phyloP scores from a whole-genome alignment of 2,113 vertebrate species.

The Orcinus orca region DNA sequence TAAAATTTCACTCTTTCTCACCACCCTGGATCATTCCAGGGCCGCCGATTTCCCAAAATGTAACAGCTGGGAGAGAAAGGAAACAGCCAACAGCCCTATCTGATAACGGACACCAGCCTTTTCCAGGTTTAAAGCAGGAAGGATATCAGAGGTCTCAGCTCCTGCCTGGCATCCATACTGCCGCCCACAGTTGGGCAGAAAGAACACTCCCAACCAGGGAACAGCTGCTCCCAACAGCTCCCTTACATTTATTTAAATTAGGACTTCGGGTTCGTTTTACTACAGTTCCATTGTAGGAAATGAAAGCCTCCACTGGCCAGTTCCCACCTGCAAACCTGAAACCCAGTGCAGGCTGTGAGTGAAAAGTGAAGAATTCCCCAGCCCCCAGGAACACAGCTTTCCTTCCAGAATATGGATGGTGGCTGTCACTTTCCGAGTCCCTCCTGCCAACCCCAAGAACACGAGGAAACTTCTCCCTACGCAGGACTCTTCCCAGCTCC shows the following conservation, averaged over 20 bases:
- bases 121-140: background rate
- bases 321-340: background rate
- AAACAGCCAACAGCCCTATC: background rate
- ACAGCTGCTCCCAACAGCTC: background rate
- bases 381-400: background rate
- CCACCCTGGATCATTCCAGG: background rate
- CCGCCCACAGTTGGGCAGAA: background rate
- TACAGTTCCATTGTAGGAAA: background rate
- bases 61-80: background rate
- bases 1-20: background rate
- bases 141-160: background rate
- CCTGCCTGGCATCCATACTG: background rate
- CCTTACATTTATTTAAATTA: background rate
- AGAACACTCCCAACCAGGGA: background rate
- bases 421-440: background rate
- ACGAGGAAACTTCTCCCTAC: background rate
- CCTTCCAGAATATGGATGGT: background rate
- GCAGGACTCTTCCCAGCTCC: background rate
- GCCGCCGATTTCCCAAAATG: background rate
- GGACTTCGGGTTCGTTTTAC: background rate
- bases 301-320: background rate
- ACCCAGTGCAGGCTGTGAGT: background rate
- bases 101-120: conserved; percentile 37
- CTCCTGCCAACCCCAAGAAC: background rate
- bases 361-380: background rate